These are phyloP conservation scores for Bombus ignitus DNA, from an alignment of 1,140 invertebrate species.

Conservation along the genomic window DNA sequence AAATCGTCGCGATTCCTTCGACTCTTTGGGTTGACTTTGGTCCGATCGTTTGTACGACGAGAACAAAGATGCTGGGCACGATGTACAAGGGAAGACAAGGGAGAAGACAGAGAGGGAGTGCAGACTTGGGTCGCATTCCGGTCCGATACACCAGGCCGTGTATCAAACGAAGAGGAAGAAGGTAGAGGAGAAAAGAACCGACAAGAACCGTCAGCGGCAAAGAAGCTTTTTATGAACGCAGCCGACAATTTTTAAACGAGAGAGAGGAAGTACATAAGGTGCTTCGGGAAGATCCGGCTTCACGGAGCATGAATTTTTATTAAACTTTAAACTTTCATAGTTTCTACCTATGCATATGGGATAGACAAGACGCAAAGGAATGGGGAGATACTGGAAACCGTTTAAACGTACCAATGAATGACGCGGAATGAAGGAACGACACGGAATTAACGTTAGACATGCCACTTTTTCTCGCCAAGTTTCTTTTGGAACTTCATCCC, in stretches of 20 bases:
- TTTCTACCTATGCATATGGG: background rate
- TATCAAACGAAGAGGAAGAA: background rate
- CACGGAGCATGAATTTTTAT: slow-evolving; percentile 41
- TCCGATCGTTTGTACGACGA: slow-evolving; percentile 7
- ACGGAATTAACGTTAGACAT: background rate
- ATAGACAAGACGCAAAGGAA: background rate
- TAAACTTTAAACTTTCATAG: slow-evolving; percentile 10
- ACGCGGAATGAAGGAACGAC: too few relatives aligned
- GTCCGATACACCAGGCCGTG: background rate
- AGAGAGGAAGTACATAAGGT: background rate
- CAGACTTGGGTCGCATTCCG: background rate
- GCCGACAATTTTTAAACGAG: slow-evolving; percentile 15
- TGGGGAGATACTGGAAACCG: too few relatives aligned
- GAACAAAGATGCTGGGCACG: background rate
- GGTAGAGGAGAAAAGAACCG: background rate
- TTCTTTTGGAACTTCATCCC: background rate
- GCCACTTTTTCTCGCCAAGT: background rate
- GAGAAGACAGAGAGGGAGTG: background rate
- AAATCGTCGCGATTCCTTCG: slow-evolving; percentile 37
- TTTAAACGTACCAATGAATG: slow-evolving; percentile 1
- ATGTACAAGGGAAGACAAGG: too few relatives aligned
- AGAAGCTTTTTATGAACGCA: background rate
- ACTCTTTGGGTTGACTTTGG: background rate
- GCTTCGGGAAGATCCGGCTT: background rate
- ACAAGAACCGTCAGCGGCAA: background rate